Base-by-base conservation (phyloP, 2,113 vertebrate genomes). In the Lophochroa leadbeateri region DNA sequence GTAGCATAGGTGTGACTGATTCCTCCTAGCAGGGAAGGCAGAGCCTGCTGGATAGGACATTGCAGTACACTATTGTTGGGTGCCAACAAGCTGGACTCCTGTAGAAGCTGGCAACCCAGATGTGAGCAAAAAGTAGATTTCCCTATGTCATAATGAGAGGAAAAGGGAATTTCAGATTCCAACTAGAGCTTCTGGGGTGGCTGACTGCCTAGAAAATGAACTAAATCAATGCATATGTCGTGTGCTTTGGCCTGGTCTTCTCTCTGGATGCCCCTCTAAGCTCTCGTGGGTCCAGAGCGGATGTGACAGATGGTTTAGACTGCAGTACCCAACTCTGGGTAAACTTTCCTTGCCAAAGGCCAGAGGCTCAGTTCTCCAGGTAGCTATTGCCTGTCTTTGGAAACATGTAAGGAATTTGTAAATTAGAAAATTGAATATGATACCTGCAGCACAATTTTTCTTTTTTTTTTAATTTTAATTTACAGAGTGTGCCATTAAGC, bases 221-320 rank as follows among this genome's bases (percentile, higher is more conserved):
- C 27, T 82, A 41, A 75, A 47, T 37, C 55, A 1, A 2, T 65
- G 64, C 72, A 46, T 35, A 14, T 58, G 31, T 39, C 28, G 1
- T 31, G 7, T 85, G n/a, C 37, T 93, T 84, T 90, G n/a, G 49
- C 83, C 52, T 93, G 69, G 23, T 8, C 52, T 92, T 69, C 49
- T 76, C 58, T 57, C 61, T 69, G 65, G 61, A 20, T 76, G 65
- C 39, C 24, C 8, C 37, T 61, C 25, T 39, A 37, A 79, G 61
- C 61, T 76, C 74, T 85, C 5, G 3, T 0, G 1, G 9, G 64
- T 78, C 50, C 47, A 7, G 29, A 41, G 35, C 3, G 28, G 65
- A 41, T 82, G 43, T 70, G 83, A 74, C 91, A 95, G 95, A 93
- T 93, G 92, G 86, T 67, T 89, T 46, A 69, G 53, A 21, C 28